phyloP scores from a whole-genome alignment of 1,140 invertebrate species.

The Cataglyphis hispanica region DNA sequence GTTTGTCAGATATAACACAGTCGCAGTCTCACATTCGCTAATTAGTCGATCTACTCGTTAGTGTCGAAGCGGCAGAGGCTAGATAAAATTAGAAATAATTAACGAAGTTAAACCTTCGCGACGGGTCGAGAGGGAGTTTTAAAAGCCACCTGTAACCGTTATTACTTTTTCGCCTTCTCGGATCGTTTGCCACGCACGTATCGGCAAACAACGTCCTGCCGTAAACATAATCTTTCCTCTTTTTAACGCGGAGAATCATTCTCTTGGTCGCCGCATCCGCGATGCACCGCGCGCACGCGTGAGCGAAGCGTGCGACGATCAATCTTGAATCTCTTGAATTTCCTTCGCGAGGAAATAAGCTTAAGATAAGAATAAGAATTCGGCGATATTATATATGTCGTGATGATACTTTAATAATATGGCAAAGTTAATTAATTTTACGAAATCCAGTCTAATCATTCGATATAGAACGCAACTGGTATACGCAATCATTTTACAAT shows the following conservation, averaged over 20 bases:
- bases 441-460: background rate
- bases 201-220: constrained; percentile 15
- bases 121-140: constrained; percentile 28
- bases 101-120: constrained; percentile 36
- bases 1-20: constrained; percentile 1
- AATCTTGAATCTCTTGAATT: constrained; percentile 50
- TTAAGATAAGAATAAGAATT: no score
- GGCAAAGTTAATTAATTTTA: constrained; percentile 15
- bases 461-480: background rate
- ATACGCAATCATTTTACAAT: background rate
- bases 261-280: background rate
- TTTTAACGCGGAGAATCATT: constrained; percentile 18
- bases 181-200: constrained; percentile 52
- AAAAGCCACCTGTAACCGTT: constrained; percentile 63
- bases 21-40: background rate
- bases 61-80: constrained; percentile 6
- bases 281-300: constrained; percentile 41
- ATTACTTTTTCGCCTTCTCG: constrained; percentile 61
- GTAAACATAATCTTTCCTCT: constrained; percentile 8
- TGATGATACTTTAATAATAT: background rate
- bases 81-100: constrained; percentile 57
- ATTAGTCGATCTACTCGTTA: constrained; percentile 35
- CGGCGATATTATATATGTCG: background rate
- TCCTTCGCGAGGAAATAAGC: constrained; percentile 7
- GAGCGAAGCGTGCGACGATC: constrained; percentile 26